Evolutionary conservation across 2,113 vertebrate species (phyloP).

Genomic region (Orientallactaga bullata): DNA sequence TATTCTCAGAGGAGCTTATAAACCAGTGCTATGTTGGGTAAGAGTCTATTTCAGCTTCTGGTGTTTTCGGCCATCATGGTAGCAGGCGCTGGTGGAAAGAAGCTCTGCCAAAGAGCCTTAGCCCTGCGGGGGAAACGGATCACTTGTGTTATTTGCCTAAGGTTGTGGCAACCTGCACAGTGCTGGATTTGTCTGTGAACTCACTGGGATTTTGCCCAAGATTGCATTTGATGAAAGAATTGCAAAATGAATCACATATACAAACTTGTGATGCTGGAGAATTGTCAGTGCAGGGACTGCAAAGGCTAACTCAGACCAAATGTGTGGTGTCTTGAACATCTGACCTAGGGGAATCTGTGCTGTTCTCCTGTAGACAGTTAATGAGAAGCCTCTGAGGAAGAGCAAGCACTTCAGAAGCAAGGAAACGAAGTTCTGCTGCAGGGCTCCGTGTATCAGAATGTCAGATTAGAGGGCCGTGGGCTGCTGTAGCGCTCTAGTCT

Average conservation of each 20-base stretch:
- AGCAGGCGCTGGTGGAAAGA: rapidly evolving
- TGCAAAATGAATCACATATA: constrained; percentile 28
- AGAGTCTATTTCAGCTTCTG: neutral
- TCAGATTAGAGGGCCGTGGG: neutral
- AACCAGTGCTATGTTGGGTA: neutral
- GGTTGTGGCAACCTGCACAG: neutral
- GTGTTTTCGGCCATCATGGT: rapidly evolving
- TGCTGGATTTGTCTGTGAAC: neutral
- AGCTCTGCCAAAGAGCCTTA: neutral
- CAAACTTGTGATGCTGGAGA: neutral
- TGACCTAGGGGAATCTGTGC: neutral
- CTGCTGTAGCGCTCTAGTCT: rapidly evolving
- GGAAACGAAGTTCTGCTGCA: neutral
- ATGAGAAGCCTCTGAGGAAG: neutral
- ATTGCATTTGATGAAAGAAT: constrained; percentile 32
- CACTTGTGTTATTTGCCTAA: rapidly evolving
- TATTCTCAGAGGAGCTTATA: constrained; percentile 75
- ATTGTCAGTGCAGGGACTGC: neutral
- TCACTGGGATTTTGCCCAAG: constrained; percentile 12
- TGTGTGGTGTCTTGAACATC: neutral
- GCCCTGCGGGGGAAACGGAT: neutral
- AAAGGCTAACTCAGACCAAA: neutral
- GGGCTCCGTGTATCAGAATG: neutral
- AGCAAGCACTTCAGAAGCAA: neutral
- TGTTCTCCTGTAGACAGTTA: neutral